Percentiles rank a stretch among this genome's conserved stretches.
Conservation (phyloP, 2,113 vertebrate species). For the Hipposideros armiger region DNA sequence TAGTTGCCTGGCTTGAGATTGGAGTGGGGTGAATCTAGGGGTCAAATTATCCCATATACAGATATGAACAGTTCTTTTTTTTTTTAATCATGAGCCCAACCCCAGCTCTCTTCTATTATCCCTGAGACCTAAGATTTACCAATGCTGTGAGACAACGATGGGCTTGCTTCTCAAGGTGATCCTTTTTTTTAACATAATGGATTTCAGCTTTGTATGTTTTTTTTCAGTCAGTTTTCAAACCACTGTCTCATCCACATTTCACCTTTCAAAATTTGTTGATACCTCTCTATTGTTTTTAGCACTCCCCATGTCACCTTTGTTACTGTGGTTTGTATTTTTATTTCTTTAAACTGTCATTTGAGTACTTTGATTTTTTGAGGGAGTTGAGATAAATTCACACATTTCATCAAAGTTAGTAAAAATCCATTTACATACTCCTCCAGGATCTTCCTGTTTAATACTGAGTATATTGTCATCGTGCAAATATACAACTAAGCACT, state of each 20-base stretch:
- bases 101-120: background rate
- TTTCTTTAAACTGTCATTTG: background rate
- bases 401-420: background rate
- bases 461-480: background rate
- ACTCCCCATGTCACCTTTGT: background rate
- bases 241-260: background rate
- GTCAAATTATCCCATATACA: background rate
- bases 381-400: background rate
- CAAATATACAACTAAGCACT: background rate
- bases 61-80: background rate
- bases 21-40: background rate
- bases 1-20: background rate
- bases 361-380: background rate
- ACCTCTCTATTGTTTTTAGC: background rate
- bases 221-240: background rate
- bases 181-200: background rate
- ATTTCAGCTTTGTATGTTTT: slow-evolving; percentile 14
- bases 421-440: background rate
- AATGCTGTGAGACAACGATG: background rate
- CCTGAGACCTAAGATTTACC: background rate
- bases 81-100: background rate
- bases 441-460: slow-evolving; percentile 15
- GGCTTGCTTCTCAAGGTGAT: background rate
- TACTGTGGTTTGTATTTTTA: background rate
- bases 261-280: background rate